A percentile compares a stretch with the other conserved stretches of the same genome.
phyloP scores from a whole-genome alignment of 30 jellyfish, hydroid and myxozoan species.

The Sanderia malayensis region DNA sequence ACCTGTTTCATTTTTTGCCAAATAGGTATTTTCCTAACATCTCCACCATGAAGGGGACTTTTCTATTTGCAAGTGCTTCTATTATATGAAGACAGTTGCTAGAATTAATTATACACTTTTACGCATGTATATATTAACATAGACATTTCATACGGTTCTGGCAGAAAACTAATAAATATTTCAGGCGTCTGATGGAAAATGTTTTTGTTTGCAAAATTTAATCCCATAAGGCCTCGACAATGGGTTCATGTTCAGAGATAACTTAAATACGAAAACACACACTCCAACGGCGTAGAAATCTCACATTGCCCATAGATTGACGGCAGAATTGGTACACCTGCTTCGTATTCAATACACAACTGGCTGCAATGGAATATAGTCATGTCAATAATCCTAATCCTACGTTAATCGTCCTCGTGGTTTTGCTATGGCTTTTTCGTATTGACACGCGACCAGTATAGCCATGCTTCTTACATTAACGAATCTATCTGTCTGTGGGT shows the following conservation, averaged over 20 bases:
- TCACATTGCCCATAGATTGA: conserved; percentile 25
- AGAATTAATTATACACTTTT: not conserved
- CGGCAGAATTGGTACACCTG: conserved; percentile 53
- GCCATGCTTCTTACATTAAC: too few relatives aligned
- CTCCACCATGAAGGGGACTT: too few relatives aligned
- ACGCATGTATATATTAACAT: not conserved
- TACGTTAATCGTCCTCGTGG: conserved; percentile 58
- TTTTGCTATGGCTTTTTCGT: conserved; percentile 30
- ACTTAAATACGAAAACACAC: conserved; percentile 25
- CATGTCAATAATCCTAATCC: conserved; percentile 48
- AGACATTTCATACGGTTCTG: not conserved
- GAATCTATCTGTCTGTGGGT: too few relatives aligned
- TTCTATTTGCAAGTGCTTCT: not conserved
- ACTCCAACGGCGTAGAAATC: conserved; percentile 17
- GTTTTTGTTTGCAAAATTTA: conserved; percentile 15
- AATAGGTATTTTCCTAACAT: too few relatives aligned
- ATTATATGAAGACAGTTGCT: not conserved
- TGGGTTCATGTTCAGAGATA: conserved; percentile 27
- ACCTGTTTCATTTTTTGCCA: too few relatives aligned
- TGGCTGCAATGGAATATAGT: conserved; percentile 33
- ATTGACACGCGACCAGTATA: conserved; percentile 36
- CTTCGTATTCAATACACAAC: conserved; percentile 12
- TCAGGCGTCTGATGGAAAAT: not conserved
- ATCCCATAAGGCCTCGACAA: conserved; percentile 24
- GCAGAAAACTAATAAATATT: conserved; percentile 8